phyloP scores from a whole-genome alignment of 1,140 invertebrate species.

The Rhagoletis zephyria region DNA sequence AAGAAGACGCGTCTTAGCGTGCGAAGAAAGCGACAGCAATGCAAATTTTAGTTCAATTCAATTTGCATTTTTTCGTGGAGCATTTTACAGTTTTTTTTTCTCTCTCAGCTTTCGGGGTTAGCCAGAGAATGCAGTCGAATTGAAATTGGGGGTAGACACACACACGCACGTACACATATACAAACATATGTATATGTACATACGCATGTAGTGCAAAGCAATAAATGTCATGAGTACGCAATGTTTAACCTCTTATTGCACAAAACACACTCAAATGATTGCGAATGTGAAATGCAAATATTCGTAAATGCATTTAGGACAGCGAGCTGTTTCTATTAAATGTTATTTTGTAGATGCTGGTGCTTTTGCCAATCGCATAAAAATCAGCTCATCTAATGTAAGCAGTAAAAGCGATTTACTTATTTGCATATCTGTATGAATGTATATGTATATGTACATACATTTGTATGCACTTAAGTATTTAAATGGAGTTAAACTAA shows the following conservation, averaged over 20 bases:
- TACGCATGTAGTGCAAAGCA: no score
- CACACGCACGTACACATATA: no score
- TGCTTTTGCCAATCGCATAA: not conserved
- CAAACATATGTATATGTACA: no score
- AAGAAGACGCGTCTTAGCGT: not conserved
- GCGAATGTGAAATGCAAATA: conserved; percentile 21
- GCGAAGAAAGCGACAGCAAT: not conserved
- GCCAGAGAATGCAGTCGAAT: not conserved
- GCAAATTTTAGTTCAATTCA: conserved; percentile 35
- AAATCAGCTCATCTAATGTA: conserved; percentile 23
- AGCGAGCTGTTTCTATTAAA: not conserved
- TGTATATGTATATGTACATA: no score
- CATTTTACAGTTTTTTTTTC: not conserved
- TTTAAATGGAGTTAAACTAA: no score
- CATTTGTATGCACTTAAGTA: not conserved
- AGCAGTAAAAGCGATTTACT: not conserved
- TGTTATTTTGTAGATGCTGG: not conserved
- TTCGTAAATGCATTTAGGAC: not conserved
- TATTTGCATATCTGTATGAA: no score
- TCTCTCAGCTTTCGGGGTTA: not conserved
- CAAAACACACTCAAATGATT: conserved; percentile 24
- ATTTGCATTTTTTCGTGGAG: conserved; percentile 21
- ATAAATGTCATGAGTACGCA: conserved; percentile 15
- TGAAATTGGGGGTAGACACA: not conserved
- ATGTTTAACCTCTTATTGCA: conserved; percentile 29